A percentile compares a stretch with the other conserved stretches of the same genome.
These are phyloP conservation scores for Rhadina sibilatrix DNA, from an alignment of 2,113 vertebrate species.

Conservation along the genomic window DNA sequence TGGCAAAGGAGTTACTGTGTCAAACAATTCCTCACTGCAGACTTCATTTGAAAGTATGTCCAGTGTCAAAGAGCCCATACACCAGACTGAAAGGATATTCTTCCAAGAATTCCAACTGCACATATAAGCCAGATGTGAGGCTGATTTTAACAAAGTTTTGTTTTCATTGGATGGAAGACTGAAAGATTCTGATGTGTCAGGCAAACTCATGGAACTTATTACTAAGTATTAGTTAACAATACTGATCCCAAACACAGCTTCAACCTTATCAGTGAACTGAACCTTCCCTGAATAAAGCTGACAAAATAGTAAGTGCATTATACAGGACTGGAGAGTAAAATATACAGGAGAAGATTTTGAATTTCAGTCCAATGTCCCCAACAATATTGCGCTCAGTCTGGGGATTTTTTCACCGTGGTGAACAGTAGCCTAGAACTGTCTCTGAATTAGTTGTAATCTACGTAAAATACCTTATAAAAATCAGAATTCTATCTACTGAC, in stretches of 20 bases:
- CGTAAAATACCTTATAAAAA: not conserved
- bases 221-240: conserved; percentile 14
- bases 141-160: conserved; percentile 27
- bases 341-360: not conserved
- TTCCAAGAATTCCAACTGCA: conserved; percentile 60
- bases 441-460: not conserved
- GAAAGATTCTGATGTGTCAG: conserved; percentile 51
- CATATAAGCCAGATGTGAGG: conserved; percentile 52
- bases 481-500: not conserved
- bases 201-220: conserved; percentile 33
- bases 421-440: not conserved
- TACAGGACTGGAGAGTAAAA: not conserved
- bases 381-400: not conserved
- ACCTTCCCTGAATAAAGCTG: not conserved
- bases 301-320: not conserved
- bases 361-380: not conserved
- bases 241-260: not conserved
- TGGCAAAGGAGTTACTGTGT: conserved; percentile 48
- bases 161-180: conserved; percentile 39
- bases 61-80: not conserved
- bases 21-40: conserved; percentile 39
- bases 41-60: conserved; percentile 23
- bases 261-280: conserved; percentile 5
- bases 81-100: conserved; percentile 45
- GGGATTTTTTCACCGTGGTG: not conserved